A percentile compares a stretch with the other conserved stretches of the same genome.
Evolutionary conservation across 2,888 invertebrate genomes (phyloP).

Genomic region (Ophioninae sp.): DNA sequence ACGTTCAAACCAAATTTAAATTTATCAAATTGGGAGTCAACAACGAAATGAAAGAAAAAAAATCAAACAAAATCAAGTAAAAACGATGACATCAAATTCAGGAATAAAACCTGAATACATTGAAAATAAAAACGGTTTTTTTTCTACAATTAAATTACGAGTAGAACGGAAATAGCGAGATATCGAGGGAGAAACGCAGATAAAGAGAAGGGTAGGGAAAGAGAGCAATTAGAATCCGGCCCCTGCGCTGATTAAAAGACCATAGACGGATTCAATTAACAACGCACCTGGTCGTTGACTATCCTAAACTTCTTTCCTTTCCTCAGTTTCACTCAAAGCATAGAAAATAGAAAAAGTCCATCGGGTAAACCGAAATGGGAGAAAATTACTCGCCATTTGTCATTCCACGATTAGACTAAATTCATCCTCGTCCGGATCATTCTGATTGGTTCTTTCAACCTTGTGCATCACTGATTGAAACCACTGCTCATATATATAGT

Average conservation of each 20-base stretch:
- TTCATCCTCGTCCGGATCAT: conserved; percentile 11
- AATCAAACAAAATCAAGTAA: too few species aligned
- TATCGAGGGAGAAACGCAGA: background rate
- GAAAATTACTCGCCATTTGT: background rate
- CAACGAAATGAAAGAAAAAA: too few species aligned
- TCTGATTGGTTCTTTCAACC: background rate
- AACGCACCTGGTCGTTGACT: conserved; percentile 31
- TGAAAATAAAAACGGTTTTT: too few species aligned
- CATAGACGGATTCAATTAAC: conserved; percentile 64
- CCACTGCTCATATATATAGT: too few species aligned
- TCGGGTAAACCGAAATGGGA: too few species aligned
- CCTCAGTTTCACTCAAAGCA: conserved; percentile 22
- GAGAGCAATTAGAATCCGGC: conserved; percentile 61
- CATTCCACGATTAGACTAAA: background rate
- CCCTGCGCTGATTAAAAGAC: conserved; percentile 63
- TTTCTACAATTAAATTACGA: background rate
- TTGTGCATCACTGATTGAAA: background rate
- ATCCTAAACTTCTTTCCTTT: conserved; percentile 24
- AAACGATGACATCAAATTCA: too few species aligned
- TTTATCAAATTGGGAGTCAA: too few species aligned
- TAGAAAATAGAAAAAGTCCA: too few species aligned
- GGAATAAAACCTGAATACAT: too few species aligned
- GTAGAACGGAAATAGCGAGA: background rate
- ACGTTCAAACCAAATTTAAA: too few species aligned
- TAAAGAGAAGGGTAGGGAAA: conserved; percentile 8